Conservation (phyloP, 2,113 vertebrate species). For the Nettapus auritus region DNA sequence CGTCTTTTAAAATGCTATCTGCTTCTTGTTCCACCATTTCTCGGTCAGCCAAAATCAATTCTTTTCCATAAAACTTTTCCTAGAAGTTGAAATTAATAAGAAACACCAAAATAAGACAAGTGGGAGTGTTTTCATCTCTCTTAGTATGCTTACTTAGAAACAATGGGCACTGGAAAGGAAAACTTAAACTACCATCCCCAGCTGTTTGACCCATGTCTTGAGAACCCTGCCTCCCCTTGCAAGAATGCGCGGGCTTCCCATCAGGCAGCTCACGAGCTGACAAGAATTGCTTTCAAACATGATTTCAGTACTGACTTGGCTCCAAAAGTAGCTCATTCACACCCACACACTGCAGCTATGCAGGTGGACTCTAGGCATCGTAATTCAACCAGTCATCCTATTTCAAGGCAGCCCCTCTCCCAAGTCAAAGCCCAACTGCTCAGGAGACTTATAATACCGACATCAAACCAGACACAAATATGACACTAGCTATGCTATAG, state of each 20-base stretch:
- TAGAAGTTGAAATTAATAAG: slow-evolving; percentile 64
- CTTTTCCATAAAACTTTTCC: slow-evolving; percentile 95
- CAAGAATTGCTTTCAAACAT: neutral
- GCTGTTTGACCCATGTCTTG: neutral
- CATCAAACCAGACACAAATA: slow-evolving; percentile 23
- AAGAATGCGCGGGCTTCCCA: neutral
- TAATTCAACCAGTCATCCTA: neutral
- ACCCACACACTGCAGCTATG: neutral
- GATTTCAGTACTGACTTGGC: neutral
- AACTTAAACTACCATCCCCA: neutral
- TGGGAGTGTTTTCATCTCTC: neutral
- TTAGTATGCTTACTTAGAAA: neutral
- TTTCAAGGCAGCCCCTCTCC: neutral
- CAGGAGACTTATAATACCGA: neutral
- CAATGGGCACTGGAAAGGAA: neutral
- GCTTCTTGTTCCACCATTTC: slow-evolving; percentile 93
- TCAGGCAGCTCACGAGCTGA: neutral
- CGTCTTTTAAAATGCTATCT: slow-evolving; percentile 89
- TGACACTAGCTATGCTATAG: neutral
- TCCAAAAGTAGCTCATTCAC: neutral
- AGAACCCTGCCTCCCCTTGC: neutral
- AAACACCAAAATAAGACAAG: slow-evolving; percentile 36
- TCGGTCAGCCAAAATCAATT: slow-evolving; percentile 92
- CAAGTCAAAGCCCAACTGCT: neutral
- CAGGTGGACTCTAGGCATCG: neutral